Percentiles rank a stretch among this genome's conserved stretches.
Evolutionary conservation across 1,140 invertebrate species (phyloP).

Genomic region (Drosophila paulistorum): DNA sequence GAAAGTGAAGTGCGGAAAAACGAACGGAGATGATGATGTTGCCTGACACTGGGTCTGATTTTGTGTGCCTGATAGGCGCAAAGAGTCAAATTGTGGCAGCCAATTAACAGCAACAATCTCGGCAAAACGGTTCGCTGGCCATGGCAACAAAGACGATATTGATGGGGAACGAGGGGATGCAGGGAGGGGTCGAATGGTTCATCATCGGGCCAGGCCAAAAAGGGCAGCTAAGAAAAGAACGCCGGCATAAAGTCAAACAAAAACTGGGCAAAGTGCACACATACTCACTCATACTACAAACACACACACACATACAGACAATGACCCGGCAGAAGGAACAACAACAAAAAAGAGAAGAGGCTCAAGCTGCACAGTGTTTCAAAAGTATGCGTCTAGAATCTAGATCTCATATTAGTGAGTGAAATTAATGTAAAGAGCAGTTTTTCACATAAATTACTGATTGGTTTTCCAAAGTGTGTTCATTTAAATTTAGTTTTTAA

Average conservation of each 20-base stretch:
- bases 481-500: too few relatives aligned
- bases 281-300: constrained; percentile 21
- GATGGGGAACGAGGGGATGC: too few relatives aligned
- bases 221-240: constrained; percentile 63
- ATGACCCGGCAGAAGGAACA: constrained; percentile 35
- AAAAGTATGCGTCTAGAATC: background rate
- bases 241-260: constrained; percentile 67
- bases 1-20: constrained; percentile 15
- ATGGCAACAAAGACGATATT: background rate
- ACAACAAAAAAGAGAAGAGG: background rate
- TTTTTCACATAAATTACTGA: too few relatives aligned
- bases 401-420: too few relatives aligned
- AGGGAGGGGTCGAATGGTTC: background rate
- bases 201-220: constrained; percentile 9
- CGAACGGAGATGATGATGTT: constrained; percentile 41
- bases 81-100: constrained; percentile 81
- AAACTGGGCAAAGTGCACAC: constrained; percentile 55
- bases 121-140: background rate
- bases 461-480: too few relatives aligned
- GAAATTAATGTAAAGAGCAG: too few relatives aligned
- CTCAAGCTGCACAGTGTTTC: constrained; percentile 1
- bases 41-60: constrained; percentile 61
- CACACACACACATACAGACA: constrained; percentile 6
- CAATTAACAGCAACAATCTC: constrained; percentile 70
- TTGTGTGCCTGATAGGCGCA: constrained; percentile 79